Evolutionary conservation across 2,888 invertebrate genomes (phyloP), one percentile per base, ranked within the genome.

Genomic region (Pinctada fucata): DNA sequence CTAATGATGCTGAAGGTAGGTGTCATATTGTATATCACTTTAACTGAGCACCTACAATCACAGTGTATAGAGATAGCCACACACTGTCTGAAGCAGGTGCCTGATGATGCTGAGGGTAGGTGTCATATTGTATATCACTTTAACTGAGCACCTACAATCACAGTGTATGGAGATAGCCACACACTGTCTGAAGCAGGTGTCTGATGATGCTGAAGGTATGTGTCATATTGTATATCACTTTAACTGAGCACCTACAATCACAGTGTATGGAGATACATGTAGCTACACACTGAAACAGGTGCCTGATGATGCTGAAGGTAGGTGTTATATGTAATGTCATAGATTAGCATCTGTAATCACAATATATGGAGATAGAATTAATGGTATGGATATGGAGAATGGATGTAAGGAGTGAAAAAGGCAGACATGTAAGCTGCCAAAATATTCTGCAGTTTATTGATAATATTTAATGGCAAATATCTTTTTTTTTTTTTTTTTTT

Each of bases 31-130:
- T 31, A 31, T 31, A 31, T 31, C 31, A 31, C 31, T 31, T 31
- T 31, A 31, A 31, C 91, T 2, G 86, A 89, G 3, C 86, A 88
- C 75, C 85, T 91, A 51, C 90, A 91, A 85, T 87, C 88, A 74
- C 84, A 87, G 76, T 90, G 90, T 79, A 89, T 91, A 52, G 82
- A 84, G 48, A 87, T 90, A 51, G 85, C 86, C 47, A 89, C 87
- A 16, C 82, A 87, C 68, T 91, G 90, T 78, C 83, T 90, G 69
- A 84, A 88, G 73, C 83, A 87, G 75, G 90, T 89, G 8, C 87
- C 89, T 3, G 85, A 86, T 74, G 89, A 90, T 79, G 86, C 88
- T 31, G 31, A 31, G 1, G 31, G 31, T 31, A 31, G 31, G 31
- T 31, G 31, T 31, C 0, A 31, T 31, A 31, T 31, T 2, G 85